Conservation (phyloP, 2,888 invertebrate genomes). For the Diaphora mendica region DNA sequence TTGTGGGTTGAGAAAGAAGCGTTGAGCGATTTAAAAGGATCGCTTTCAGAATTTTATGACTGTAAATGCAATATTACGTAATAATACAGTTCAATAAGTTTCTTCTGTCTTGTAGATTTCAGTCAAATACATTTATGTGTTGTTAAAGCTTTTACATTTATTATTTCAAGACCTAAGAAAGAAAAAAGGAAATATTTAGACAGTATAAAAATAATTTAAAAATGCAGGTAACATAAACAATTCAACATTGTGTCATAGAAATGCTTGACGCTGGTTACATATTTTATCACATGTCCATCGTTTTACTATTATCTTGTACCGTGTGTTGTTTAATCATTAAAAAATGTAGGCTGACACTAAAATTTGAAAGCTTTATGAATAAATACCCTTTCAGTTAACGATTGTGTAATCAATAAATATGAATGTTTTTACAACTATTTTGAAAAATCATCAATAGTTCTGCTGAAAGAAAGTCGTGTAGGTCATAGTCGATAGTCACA, state of each 20-base stretch:
- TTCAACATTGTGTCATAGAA: no score
- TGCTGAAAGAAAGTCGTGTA: no score
- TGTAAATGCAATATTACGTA: neutral
- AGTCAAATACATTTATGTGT: no score
- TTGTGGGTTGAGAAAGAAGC: constrained; percentile 34
- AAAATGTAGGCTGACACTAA: neutral
- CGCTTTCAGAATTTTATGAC: neutral
- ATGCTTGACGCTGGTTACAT: no score
- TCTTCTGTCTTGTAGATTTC: neutral
- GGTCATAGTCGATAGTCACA: no score
- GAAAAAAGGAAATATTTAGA: no score
- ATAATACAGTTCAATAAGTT: neutral
- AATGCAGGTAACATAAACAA: no score
- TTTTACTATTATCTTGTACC: no score
- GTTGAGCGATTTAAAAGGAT: constrained; percentile 22
- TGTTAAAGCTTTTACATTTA: neutral
- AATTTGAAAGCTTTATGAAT: neutral
- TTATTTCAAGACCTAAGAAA: neutral
- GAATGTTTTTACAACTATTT: no score
- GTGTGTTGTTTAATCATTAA: neutral
- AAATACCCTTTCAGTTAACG: neutral
- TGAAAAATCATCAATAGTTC: no score
- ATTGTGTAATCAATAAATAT: neutral
- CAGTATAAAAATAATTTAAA: no score
- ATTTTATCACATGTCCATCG: no score